Base-by-base conservation (phyloP, 2,113 vertebrate species). In the Gobio gobio region DNA sequence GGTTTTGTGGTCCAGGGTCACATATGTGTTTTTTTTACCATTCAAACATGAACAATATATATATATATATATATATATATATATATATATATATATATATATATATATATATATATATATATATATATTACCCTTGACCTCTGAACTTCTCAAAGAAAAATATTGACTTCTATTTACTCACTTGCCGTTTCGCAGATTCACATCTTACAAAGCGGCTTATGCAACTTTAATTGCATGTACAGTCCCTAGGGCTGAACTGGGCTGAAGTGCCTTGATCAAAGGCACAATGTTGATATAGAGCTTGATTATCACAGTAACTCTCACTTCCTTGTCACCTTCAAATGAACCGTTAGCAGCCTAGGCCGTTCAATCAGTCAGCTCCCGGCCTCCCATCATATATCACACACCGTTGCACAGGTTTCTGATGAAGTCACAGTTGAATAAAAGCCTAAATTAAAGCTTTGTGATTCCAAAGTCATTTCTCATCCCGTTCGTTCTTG, bases 401-500 rank as follows among this genome's bases (percentile, higher is more conserved):
- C 61, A 9, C 3, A 59, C 12, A 9, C 10, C 66, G 59, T 29
- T 80, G 24, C 12, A 49, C 14, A 66, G 45, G 49, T 56, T 26
- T 18, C 45, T 77, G 74, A 36, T 56, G 26, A 68, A 47, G 59
- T 47, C 61, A 13, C 61, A 22, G 47, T 68, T 5, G 10, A 68
- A 36, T 20, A 1, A 22, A 82, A 33, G 29, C 4, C 12, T 66
- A 68, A 68, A 82, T 82, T 66, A 68, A 66, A 68, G 79, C 63
- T 66, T 68, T 68, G 45, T 16, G 61, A 82, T 68, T 82, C 63
- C 63, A 51, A 54, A 54, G 47, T 26, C 2, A 82, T 82, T 82
- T 82, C 63, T 82, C 47, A 64, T 26, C 43, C 40, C 24, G 10
- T 80, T 45, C 14, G 10, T 82, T 82, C 26, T 36, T 2, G 26